These are phyloP conservation scores for Saiga tatarica DNA, from an alignment of 2,113 vertebrate genomes.

Conservation along the genomic window DNA sequence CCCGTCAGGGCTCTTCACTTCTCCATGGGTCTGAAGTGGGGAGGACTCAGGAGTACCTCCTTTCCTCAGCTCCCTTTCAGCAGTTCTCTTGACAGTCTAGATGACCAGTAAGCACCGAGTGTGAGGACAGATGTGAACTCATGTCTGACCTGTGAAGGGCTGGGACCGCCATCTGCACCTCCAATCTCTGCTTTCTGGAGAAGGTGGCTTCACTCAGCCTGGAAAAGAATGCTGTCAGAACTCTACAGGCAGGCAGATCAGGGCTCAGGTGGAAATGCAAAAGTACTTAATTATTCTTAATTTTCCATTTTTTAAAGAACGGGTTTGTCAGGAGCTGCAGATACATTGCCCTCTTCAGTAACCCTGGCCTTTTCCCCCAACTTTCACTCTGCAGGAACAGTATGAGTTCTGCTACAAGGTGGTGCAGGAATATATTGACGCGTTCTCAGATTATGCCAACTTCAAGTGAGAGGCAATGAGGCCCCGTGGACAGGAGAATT, in stretches of 20 bases:
- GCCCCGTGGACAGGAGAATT: slow-evolving; percentile 82
- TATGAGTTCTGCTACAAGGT: slow-evolving; percentile 99
- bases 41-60: not conserved
- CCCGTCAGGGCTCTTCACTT: not conserved
- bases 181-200: not conserved
- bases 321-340: not conserved
- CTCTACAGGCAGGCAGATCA: not conserved
- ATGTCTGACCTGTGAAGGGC: not conserved
- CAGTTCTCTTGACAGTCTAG: not conserved
- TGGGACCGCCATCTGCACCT: not conserved
- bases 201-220: not conserved
- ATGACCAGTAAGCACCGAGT: not conserved
- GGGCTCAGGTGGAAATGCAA: not conserved
- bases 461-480: slow-evolving; percentile 88
- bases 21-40: not conserved
- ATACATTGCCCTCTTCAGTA: not conserved
- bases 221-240: not conserved
- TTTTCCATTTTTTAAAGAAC: not conserved
- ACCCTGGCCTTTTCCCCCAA: not conserved
- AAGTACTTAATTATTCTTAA: not conserved
- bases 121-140: not conserved
- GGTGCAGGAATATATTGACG: slow-evolving; percentile 99
- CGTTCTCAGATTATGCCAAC: slow-evolving; percentile 99
- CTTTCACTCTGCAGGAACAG: slow-evolving; percentile 88
- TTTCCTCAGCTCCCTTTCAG: not conserved